phyloP scores from a whole-genome alignment of 2,113 vertebrate species.

The Crotalus helleri region DNA sequence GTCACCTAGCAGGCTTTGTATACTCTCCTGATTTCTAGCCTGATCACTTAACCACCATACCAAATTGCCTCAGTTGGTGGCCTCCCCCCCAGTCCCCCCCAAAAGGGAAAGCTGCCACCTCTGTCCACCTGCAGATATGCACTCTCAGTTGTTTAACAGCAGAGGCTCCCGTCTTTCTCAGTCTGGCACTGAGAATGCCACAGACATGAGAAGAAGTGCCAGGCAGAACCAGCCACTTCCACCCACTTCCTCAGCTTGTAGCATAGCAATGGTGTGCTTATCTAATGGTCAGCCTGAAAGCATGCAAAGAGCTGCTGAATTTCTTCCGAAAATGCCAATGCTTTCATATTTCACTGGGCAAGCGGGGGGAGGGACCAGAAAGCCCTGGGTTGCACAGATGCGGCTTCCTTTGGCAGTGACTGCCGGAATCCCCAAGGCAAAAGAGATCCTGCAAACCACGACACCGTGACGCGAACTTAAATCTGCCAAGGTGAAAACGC shows the following conservation, averaged over 20 bases:
- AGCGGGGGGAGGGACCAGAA: neutral
- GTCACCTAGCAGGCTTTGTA: neutral
- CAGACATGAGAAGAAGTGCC: neutral
- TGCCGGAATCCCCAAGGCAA: neutral
- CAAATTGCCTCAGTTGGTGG: neutral
- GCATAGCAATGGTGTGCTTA: neutral
- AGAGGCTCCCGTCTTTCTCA: neutral
- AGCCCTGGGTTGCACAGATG: neutral
- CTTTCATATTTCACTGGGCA: neutral
- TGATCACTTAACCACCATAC: neutral
- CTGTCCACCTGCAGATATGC: neutral
- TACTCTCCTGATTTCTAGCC: neutral
- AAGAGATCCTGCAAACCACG: neutral
- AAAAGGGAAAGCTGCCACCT: neutral
- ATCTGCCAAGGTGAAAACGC: neutral
- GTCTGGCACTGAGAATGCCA: neutral
- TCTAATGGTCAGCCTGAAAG: neutral
- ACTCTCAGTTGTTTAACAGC: neutral
- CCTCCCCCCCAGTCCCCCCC: neutral
- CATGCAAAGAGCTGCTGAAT: neutral
- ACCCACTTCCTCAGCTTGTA: neutral
- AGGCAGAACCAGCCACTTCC: neutral
- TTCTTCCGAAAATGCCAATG: neutral
- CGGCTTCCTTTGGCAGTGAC: neutral
- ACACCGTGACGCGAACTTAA: neutral